Evolutionary conservation across 2,113 vertebrate species (phyloP).

Genomic region (Genyomyrus donnyi): DNA sequence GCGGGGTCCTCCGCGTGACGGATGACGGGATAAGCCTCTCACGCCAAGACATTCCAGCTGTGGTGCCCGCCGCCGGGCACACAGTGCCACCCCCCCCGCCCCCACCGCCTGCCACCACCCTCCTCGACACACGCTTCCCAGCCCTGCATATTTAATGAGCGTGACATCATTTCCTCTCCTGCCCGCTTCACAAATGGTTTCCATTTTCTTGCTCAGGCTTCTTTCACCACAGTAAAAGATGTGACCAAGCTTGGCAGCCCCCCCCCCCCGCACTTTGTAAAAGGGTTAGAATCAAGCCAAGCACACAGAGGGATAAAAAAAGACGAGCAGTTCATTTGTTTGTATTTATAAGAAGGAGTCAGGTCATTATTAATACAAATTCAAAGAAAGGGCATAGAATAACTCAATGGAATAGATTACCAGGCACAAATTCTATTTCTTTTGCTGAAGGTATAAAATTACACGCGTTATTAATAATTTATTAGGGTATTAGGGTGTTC

Average conservation of each 20-base stretch:
- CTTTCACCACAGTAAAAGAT: constrained; percentile 35
- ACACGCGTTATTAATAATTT: background rate
- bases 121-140: constrained; percentile 45
- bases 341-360: background rate
- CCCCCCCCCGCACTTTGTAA: background rate
- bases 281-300: constrained; percentile 4
- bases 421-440: background rate
- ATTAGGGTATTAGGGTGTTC: background rate
- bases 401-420: background rate
- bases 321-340: background rate
- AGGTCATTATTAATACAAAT: background rate
- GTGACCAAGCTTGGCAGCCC: constrained; percentile 43
- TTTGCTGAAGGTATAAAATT: background rate
- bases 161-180: constrained; percentile 48
- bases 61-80: background rate
- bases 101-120: background rate
- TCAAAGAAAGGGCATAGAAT: background rate
- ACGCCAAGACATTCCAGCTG: background rate
- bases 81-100: background rate
- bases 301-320: background rate
- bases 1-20: constrained; percentile 33
- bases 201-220: constrained; percentile 48
- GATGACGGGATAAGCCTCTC: background rate
- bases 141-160: constrained; percentile 33
- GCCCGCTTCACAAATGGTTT: constrained; percentile 50